Conservation (phyloP, 2,113 vertebrate genomes). For the Calonectris borealis region DNA sequence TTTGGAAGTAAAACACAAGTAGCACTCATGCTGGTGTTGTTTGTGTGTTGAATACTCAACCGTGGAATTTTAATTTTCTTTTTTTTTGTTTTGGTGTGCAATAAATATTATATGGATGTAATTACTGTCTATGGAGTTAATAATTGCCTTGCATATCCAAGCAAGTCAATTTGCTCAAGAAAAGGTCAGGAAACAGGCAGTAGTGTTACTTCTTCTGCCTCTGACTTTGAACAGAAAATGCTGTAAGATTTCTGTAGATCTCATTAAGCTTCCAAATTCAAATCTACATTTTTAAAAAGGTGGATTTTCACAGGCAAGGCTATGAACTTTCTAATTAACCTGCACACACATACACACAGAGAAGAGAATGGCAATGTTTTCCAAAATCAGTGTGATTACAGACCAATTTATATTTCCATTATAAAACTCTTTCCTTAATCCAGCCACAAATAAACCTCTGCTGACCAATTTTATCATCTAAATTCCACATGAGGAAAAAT, state of each 20-base stretch:
- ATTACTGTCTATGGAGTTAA: conserved; percentile 30
- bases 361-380: neutral
- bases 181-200: conserved; percentile 35
- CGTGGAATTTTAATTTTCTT: neutral
- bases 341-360: neutral
- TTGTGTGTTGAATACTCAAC: neutral
- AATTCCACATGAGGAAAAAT: neutral
- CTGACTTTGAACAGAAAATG: neutral
- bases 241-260: neutral
- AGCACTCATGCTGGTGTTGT: neutral
- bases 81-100: neutral
- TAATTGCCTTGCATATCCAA: conserved; percentile 24
- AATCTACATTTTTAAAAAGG: neutral
- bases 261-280: conserved; percentile 33
- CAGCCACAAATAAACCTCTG: neutral
- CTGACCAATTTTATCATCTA: neutral
- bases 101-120: conserved; percentile 32
- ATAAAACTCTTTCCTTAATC: neutral
- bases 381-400: neutral
- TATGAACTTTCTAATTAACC: conserved; percentile 32
- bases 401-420: neutral
- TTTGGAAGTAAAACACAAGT: neutral
- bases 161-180: conserved; percentile 21
- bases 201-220: neutral
- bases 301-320: neutral